A percentile compares a stretch with the other conserved stretches of the same genome.
These are phyloP conservation scores for Ophioninae sp. DNA, from an alignment of 2,888 invertebrate species.

Conservation along the genomic window DNA sequence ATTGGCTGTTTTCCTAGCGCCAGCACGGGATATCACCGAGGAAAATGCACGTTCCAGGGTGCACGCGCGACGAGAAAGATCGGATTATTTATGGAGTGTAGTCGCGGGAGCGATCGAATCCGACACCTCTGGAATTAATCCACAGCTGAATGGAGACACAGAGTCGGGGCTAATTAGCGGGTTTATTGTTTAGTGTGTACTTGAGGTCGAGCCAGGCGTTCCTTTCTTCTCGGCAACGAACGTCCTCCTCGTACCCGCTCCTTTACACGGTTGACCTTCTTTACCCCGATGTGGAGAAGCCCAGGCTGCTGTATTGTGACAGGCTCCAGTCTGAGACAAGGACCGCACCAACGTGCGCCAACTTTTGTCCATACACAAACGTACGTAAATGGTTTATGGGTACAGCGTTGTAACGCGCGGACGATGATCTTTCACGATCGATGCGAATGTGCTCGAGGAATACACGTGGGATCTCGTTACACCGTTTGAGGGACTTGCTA, in stretches of 20 bases:
- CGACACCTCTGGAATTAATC: conserved; percentile 69
- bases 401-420: conserved; percentile 69
- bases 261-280: conserved; percentile 20
- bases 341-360: conserved; percentile 15
- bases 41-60: background rate
- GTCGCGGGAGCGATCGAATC: conserved; percentile 27
- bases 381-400: conserved; percentile 60
- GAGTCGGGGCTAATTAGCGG: conserved; percentile 70
- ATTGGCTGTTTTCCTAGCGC: background rate
- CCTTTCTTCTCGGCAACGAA: background rate
- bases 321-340: conserved; percentile 23
- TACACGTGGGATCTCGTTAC: conserved; percentile 62
- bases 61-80: conserved; percentile 4
- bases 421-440: conserved; percentile 77
- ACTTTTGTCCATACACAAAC: conserved; percentile 13
- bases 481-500: conserved; percentile 43
- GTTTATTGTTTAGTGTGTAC: conserved; percentile 66
- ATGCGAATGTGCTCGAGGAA: conserved; percentile 63
- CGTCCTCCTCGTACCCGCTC: conserved; percentile 1
- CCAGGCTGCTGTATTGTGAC: conserved; percentile 3
- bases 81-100: conserved; percentile 41
- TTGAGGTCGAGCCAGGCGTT: background rate
- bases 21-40: background rate
- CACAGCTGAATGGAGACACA: conserved; percentile 40
- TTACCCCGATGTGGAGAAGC: background rate